Evolutionary conservation across 2,797 vertebrate species (phyloP), one percentile per base, ranked within the genome.

Genomic region (Karalla daura): DNA sequence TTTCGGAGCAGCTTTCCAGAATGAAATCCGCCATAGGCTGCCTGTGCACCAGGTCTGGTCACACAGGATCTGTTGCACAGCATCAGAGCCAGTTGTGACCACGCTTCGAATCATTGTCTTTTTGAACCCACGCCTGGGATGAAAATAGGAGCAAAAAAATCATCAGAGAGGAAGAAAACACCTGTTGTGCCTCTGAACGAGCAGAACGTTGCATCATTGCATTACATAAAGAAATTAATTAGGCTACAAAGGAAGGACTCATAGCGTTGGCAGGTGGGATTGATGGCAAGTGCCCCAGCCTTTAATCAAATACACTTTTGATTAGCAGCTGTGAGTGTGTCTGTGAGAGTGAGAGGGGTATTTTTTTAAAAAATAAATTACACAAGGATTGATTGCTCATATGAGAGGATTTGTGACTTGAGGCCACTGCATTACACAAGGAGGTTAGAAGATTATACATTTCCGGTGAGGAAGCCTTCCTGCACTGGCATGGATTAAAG

Each of bases 1-100:
- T 79, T 78, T 75, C n/a, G 50, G 55, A 64, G 50, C 45, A 39
- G 66, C 13, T 65, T 58, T 78, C 15, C 46, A 61, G 59, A 45
- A 28, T 45, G 28, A 47, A 61, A 47, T 28, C 5, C 0, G 17
- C 44, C 59, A 60, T 10, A 5, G 58, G 69, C 52, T 52, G 36
- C 51, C 37, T 66, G 33, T 37, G 37, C 27, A 12, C 15, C 25
- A 55, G 21, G n/a, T 24, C 23, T 43, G 21, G 5, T 56, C 23
- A 36, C 23, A 36, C 33, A 53, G 12, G 20, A 3, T 47, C 21
- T 23, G 13, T 45, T 23, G 7, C 45, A 27, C 49, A 28, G 3
- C 24, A 7, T 4, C 3, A 5, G 4, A 5, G 8, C 6, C 13
- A 8, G 18, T 25, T 36, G 58, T 30, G 32, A 39, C 12, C 39